Percentiles rank a stretch among this genome's conserved stretches.
Conservation (phyloP, 1,140 invertebrate species). For the Drosophila biarmipes region DNA sequence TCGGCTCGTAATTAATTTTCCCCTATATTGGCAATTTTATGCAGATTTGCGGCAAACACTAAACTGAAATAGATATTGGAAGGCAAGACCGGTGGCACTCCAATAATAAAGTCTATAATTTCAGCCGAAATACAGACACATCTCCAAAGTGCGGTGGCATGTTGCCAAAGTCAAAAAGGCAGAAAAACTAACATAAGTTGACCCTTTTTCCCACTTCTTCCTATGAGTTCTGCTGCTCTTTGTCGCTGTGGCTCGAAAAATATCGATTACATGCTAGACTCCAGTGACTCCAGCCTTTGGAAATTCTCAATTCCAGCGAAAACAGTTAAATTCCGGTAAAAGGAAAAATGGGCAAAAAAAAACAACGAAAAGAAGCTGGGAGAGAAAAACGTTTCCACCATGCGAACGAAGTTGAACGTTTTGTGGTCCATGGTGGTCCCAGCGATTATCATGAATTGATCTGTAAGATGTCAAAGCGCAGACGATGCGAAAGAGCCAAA, state of each 20-base stretch:
- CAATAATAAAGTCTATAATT: slow-evolving; percentile 70
- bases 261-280: slow-evolving; percentile 82
- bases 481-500: slow-evolving; percentile 59
- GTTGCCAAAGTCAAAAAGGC: slow-evolving; percentile 34
- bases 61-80: slow-evolving; percentile 46
- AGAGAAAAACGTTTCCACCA: slow-evolving; percentile 68
- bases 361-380: slow-evolving; percentile 37
- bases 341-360: slow-evolving; percentile 44
- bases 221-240: slow-evolving; percentile 49
- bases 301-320: slow-evolving; percentile 81
- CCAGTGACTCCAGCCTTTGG: slow-evolving; percentile 50
- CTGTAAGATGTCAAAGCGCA: slow-evolving; percentile 84
- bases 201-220: slow-evolving; percentile 56
- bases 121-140: slow-evolving; percentile 38
- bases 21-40: slow-evolving; percentile 46
- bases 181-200: slow-evolving; percentile 49
- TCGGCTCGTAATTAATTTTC: slow-evolving; percentile 43
- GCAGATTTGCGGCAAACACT: slow-evolving; percentile 20
- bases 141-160: slow-evolving; percentile 64
- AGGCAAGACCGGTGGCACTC: slow-evolving; percentile 61
- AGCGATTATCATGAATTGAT: slow-evolving; percentile 84
- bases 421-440: slow-evolving; percentile 79
- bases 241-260: slow-evolving; percentile 76
- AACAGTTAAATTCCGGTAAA: slow-evolving; percentile 83
- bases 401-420: slow-evolving; percentile 64